Evolutionary conservation across 2,113 vertebrate genomes (phyloP).

Genomic region (Limanda limanda): DNA sequence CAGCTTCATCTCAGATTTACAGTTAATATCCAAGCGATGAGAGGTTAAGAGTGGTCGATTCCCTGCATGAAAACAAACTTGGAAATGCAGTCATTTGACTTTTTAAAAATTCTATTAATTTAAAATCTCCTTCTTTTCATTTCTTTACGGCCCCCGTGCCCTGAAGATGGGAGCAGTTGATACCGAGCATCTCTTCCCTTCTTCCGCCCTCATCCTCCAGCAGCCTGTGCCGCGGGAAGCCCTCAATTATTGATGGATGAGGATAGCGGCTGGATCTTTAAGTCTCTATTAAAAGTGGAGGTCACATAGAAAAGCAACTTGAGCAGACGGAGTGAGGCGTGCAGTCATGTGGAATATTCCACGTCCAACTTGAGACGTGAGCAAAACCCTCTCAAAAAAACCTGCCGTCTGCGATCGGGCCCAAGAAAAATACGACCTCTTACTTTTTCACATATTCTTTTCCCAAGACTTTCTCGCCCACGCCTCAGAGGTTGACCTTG

Average conservation of each 20-base stretch:
- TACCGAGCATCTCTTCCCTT: constrained; percentile 27
- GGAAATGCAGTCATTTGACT: too few relatives aligned
- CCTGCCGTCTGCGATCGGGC: background rate
- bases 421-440: background rate
- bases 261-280: constrained; percentile 57
- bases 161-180: constrained; percentile 34
- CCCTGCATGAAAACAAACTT: background rate
- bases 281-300: constrained; percentile 64
- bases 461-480: background rate
- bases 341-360: constrained; percentile 30
- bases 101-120: background rate
- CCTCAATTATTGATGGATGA: constrained; percentile 72
- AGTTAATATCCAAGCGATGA: constrained; percentile 41
- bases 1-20: constrained; percentile 29
- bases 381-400: background rate
- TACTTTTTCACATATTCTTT: constrained; percentile 3
- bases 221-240: constrained; percentile 50
- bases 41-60: constrained; percentile 21
- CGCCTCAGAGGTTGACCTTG: constrained; percentile 1
- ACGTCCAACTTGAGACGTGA: constrained; percentile 11
- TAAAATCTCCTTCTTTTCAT: constrained; percentile 23
- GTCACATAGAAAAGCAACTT: constrained; percentile 44
- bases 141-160: constrained; percentile 13
- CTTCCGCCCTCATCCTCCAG: constrained; percentile 41
- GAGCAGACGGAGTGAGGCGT: constrained; percentile 18